A percentile compares a stretch with the other conserved stretches of the same genome.
These are phyloP conservation scores for Selenia dentaria DNA, from an alignment of 2,888 invertebrate species.

Conservation along the genomic window DNA sequence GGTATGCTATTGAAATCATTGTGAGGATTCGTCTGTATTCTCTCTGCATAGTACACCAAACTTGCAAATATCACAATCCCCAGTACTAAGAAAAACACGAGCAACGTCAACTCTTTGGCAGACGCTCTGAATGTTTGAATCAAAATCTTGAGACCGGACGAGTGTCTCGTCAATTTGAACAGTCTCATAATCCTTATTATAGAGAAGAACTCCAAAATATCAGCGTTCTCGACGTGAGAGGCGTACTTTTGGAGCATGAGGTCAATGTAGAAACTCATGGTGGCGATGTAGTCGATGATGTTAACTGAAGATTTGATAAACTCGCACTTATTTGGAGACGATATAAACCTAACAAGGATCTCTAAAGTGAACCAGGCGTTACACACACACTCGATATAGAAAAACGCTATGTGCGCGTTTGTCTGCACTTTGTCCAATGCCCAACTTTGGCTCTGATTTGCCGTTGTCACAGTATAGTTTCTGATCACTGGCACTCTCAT, in stretches of 20 bases:
- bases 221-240: slow-evolving; percentile 96
- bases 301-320: slow-evolving; percentile 98
- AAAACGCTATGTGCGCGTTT: slow-evolving; percentile 98
- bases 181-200: slow-evolving; percentile 99
- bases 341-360: slow-evolving; percentile 96
- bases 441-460: slow-evolving; percentile 91
- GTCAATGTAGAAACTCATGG: slow-evolving; percentile 99
- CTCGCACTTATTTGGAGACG: slow-evolving; percentile 96
- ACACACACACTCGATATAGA: slow-evolving; percentile 99
- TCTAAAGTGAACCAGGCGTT: slow-evolving; percentile 99
- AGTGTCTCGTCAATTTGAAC: slow-evolving; percentile 98
- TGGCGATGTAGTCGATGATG: slow-evolving; percentile 99
- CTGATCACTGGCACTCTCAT: slow-evolving; percentile 96
- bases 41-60: slow-evolving; percentile 98
- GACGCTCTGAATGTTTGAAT: slow-evolving; percentile 99
- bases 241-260: slow-evolving; percentile 95
- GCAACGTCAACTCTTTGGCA: slow-evolving; percentile 97
- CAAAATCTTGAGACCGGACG: slow-evolving; percentile 98
- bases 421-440: slow-evolving; percentile 96
- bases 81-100: slow-evolving; percentile 98
- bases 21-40: slow-evolving; percentile 97
- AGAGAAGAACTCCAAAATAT: slow-evolving; percentile 98
- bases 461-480: slow-evolving; percentile 91
- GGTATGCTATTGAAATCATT: slow-evolving; percentile 99
- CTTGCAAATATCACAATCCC: slow-evolving; percentile 99